Evolutionary conservation across 2,888 invertebrate genomes (phyloP), one percentile per base, ranked within the genome.

Genomic region (Chalcosyrphus nemorum): DNA sequence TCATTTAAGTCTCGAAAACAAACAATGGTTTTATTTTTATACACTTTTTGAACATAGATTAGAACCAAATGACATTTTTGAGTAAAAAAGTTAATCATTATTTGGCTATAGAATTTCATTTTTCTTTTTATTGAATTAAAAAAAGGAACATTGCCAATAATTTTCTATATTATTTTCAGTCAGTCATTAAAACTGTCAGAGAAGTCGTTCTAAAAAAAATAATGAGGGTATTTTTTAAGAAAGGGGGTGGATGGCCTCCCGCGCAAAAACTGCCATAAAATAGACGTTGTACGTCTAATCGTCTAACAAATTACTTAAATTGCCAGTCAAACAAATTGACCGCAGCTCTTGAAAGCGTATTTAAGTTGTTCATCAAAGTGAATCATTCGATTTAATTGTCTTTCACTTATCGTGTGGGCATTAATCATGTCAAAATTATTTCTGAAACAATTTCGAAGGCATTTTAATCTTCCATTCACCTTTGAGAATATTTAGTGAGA

Each of bases 291-390:
- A n/a, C 11, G 27, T 41, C n/a, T 54, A 32, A 68, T 54, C 17
- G 52, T 24, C 56, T 56, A 29, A 45, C 32, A 24, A 59, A 59
- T 59, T 54, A n/a, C 7, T 21, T 21, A 35, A 57, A 24, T 47
- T 43, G 29, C 57, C 15, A 19, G 13, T 4, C 43, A 45, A 43
- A 47, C 15, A 57, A 29, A 54, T 45, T 57, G 45, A 70, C 15
- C 15, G 27, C 1, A 11, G 15, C 35, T 17, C 52, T 65, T 52
- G 50, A 52, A 35, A 38, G n/a, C 15, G 24, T 38, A 47, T 45
- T 29, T 63, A 32, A 32, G 29, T n/a, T 47, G 65, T 65, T 50
- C 24, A 50, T 50, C 65, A 38, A 65, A 35, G 38, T 38, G 50
- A 65, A 52, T 24, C 24, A n/a, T 21, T 50, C n/a, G 13, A 35